Conservation (phyloP, 92 coral and sea anemone species). For the Phenganax marumi region DNA sequence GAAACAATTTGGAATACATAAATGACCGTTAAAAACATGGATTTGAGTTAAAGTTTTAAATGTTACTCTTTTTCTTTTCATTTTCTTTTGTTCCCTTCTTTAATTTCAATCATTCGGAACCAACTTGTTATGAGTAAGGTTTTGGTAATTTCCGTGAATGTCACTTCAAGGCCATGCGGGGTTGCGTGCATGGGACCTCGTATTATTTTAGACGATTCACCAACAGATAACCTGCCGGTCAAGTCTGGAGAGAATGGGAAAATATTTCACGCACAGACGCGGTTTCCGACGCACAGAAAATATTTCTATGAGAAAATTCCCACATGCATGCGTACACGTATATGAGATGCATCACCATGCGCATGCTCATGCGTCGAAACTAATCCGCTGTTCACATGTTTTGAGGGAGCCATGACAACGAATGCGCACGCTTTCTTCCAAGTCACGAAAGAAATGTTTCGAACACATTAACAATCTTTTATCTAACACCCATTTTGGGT, state of each 20-base stretch:
- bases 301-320: background rate
- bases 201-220: background rate
- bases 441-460: too few relatives aligned
- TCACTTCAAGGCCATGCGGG: background rate
- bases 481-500: too few relatives aligned
- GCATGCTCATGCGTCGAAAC: too few relatives aligned
- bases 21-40: too few relatives aligned
- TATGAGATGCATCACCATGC: background rate
- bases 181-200: background rate
- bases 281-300: background rate
- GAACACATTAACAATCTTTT: too few relatives aligned
- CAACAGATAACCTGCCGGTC: constrained; percentile 21
- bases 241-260: constrained; percentile 6
- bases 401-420: too few relatives aligned
- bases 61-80: background rate
- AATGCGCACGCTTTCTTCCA: too few relatives aligned
- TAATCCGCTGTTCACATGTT: too few relatives aligned
- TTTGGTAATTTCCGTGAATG: background rate
- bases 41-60: background rate
- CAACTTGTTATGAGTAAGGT: background rate
- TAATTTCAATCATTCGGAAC: background rate
- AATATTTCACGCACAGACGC: background rate
- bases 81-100: background rate
- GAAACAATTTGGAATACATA: too few relatives aligned
- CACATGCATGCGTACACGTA: background rate